Conservation (phyloP, 1,140 invertebrate genomes). For the Bombus fervidus region DNA sequence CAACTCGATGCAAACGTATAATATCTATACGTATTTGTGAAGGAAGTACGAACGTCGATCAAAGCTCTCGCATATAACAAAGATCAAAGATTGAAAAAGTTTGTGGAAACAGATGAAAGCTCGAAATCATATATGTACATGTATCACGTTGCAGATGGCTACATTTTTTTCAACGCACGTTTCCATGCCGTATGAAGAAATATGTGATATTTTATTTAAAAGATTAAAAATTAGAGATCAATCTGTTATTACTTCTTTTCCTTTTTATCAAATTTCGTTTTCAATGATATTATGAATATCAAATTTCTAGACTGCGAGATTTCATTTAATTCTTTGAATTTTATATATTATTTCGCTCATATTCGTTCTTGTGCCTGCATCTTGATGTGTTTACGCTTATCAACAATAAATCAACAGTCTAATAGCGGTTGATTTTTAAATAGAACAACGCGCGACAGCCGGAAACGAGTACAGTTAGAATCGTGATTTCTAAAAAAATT, state of each 20-base stretch:
- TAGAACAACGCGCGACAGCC: not conserved
- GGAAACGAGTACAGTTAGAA: not conserved
- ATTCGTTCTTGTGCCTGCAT: not conserved
- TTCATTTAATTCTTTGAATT: not conserved
- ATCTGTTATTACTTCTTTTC: no score
- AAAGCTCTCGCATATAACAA: no score
- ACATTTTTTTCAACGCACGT: not conserved
- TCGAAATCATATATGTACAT: not conserved
- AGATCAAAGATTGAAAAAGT: not conserved
- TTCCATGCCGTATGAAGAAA: not conserved
- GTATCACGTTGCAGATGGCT: not conserved
- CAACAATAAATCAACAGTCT: not conserved
- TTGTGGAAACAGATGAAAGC: not conserved
- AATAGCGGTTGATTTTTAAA: not conserved
- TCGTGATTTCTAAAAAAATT: not conserved
- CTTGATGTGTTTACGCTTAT: no score
- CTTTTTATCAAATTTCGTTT: no score
- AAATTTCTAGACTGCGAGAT: no score
- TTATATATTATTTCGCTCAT: not conserved
- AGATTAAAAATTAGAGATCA: not conserved
- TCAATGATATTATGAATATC: no score
- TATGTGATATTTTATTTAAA: not conserved
- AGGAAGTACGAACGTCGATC: not conserved
- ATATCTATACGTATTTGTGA: not conserved
- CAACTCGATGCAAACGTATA: not conserved